Base-by-base conservation (phyloP, 2,797 vertebrate species). In the Bradypodion pumilum region DNA sequence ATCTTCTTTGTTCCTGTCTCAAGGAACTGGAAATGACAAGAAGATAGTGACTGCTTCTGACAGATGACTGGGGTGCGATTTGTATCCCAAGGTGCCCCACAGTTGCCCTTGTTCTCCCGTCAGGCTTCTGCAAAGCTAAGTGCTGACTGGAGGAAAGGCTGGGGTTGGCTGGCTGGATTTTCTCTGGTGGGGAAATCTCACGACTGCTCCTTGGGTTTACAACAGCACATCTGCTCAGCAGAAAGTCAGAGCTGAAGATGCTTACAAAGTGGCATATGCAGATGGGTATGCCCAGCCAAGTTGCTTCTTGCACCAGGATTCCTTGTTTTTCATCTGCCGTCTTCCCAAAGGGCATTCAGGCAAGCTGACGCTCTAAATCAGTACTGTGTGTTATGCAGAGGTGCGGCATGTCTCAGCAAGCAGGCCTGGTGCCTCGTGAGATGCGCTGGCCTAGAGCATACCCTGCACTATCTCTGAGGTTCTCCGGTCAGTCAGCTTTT, bases 21-120 rank as follows among this genome's bases (percentile, higher is more conserved):
- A 80, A 78, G 78, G 78, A 87, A 65, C 78, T 87, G 86, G 82
- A 78, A 74, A 82, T 78, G 85, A 82, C 80, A 78, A 68, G 52
- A 70, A 76, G 77, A 80, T 25, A 29, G 44, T 52, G 27, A 21
- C 73, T 76, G 73, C 82, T 87, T 81, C 73, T 81, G 82, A 84
- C 66, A 77, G 63, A 70, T 52, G 65, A 62, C 70, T 49, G 65
- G 77, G 78, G 56, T 70, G 49, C 40, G 66, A 65, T 84, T 70
- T 76, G 56, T 76, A 35, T 87, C 78, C 75, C 65, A 75, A 68
- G 72, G 65, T 77, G 56, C 66, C 73, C 66, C 76, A 52, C 7
- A 19, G 78, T 76, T 85, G 73, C 79, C 52, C 65, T 46, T 62
- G 65, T 70, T 80, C 73, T 76, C 27, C 49, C 76, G 73, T 81